phyloP scores from a whole-genome alignment of 2,797 vertebrate genomes.

The Cuniculus paca region DNA sequence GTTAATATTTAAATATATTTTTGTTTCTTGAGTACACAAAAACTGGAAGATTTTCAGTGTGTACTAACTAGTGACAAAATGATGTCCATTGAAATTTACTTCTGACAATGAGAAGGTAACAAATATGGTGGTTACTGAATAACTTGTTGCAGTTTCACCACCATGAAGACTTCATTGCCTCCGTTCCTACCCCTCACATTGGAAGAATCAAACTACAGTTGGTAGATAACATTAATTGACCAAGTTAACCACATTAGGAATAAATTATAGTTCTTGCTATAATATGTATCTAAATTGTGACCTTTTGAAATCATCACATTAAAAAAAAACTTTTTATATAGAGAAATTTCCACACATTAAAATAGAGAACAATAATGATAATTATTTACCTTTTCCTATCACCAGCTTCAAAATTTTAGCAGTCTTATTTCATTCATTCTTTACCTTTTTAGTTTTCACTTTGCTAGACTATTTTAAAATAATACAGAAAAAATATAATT shows the following conservation, averaged over 20 bases:
- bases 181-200: neutral
- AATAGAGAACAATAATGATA: neutral
- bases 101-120: neutral
- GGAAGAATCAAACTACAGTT: neutral
- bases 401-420: neutral
- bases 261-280: neutral
- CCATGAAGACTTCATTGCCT: neutral
- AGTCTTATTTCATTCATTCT: neutral
- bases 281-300: neutral
- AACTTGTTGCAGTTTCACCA: neutral
- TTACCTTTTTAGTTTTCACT: neutral
- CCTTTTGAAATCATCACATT: neutral
- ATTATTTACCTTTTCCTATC: neutral
- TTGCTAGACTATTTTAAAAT: neutral
- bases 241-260: neutral
- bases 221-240: neutral
- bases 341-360: conserved; percentile 12
- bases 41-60: neutral
- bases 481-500: conserved; percentile 23
- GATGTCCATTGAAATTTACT: neutral
- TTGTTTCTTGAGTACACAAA: neutral
- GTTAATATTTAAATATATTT: conserved; percentile 30
- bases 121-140: neutral
- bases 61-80: neutral
- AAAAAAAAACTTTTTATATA: neutral